A percentile compares a stretch with the other conserved stretches of the same genome.
Evolutionary conservation across 2,797 vertebrate genomes (phyloP).

Genomic region (Premnoplex brunnescens): DNA sequence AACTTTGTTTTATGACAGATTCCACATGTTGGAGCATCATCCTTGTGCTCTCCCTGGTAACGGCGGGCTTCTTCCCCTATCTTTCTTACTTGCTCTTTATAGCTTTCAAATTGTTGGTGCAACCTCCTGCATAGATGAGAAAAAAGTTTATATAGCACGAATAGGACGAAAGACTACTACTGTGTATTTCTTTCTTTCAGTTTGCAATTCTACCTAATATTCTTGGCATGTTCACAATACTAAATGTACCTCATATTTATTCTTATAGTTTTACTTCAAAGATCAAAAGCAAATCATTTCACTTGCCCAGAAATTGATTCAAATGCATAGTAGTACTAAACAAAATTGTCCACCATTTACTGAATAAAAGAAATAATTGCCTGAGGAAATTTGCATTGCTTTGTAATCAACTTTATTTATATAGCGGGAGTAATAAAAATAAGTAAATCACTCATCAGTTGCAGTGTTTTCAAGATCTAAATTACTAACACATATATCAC

Average conservation of each 20-base stretch:
- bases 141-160: conserved; percentile 63
- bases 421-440: background rate
- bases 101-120: conserved; percentile 99
- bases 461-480: background rate
- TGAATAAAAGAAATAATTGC: background rate
- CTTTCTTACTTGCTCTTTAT: conserved; percentile 96
- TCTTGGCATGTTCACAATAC: background rate
- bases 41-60: conserved; percentile 92
- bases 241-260: background rate
- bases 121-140: conserved; percentile 85
- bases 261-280: background rate
- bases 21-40: conserved; percentile 96
- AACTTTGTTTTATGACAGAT: conserved; percentile 99
- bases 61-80: conserved; percentile 93
- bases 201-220: background rate
- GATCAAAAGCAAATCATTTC: background rate
- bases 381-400: background rate
- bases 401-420: background rate
- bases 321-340: background rate
- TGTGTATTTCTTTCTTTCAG: background rate
- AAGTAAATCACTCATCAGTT: background rate
- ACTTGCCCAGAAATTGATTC: background rate
- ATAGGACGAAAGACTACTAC: background rate
- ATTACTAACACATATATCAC: background rate
- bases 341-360: background rate